These are phyloP conservation scores for Meiosimyza decipiens DNA, from an alignment of 2,888 invertebrate species.

Conservation along the genomic window DNA sequence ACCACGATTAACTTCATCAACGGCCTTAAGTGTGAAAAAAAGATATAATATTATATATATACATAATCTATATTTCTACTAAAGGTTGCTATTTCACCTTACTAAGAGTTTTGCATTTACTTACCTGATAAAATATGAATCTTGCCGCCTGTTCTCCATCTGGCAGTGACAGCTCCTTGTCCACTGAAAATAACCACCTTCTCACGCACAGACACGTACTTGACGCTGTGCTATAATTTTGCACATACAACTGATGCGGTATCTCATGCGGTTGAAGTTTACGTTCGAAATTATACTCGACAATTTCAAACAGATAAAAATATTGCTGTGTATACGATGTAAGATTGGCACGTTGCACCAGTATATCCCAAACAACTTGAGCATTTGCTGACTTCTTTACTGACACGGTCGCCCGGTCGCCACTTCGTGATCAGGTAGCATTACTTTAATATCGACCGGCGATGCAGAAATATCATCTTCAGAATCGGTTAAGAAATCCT, in stretches of 20 bases:
- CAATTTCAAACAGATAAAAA: conserved; percentile 96
- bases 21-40: conserved; percentile 71
- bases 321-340: conserved; percentile 85
- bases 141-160: conserved; percentile 80
- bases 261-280: conserved; percentile 93
- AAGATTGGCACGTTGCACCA: conserved; percentile 86
- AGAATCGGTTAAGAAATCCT: conserved; percentile 94
- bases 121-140: conserved; percentile 88
- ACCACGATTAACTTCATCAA: conserved; percentile 95
- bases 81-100: not conserved
- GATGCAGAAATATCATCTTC: conserved; percentile 83
- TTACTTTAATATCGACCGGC: conserved; percentile 81
- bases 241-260: conserved; percentile 97
- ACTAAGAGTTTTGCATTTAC: not conserved
- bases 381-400: conserved; percentile 90
- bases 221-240: conserved; percentile 98
- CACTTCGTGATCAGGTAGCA: conserved; percentile 91
- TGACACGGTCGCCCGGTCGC: conserved; percentile 86
- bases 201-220: conserved; percentile 91
- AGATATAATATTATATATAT: not conserved
- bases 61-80: not conserved
- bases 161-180: conserved; percentile 75
- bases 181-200: conserved; percentile 86
- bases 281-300: conserved; percentile 96
- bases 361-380: conserved; percentile 89